phyloP scores from a whole-genome alignment of 2,888 invertebrate genomes.

The Odontocerum albicorne region DNA sequence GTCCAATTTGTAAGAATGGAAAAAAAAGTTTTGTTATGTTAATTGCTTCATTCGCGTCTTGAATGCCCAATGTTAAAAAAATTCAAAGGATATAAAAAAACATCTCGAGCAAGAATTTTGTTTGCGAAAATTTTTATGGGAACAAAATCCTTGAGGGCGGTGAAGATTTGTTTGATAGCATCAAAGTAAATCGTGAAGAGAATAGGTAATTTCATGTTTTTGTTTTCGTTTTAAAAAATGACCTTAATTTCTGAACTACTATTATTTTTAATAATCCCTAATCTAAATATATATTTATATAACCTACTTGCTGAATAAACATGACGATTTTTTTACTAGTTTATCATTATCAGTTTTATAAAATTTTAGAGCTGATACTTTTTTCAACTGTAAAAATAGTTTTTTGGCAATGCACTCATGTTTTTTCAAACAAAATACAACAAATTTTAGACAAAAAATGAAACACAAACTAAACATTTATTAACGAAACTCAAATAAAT shows the following conservation, averaged over 20 bases:
- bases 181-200: constrained; percentile 3
- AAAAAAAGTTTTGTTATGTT: constrained; percentile 1
- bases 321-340: too few species aligned
- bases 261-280: too few species aligned
- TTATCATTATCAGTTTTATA: too few species aligned
- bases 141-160: constrained; percentile 9
- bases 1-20: not conserved
- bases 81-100: not conserved
- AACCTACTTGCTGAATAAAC: too few species aligned
- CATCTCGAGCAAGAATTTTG: not conserved
- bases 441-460: too few species aligned
- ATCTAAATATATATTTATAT: too few species aligned
- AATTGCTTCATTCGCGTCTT: constrained; percentile 1
- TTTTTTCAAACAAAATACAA: too few species aligned
- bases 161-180: constrained; percentile 16
- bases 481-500: too few species aligned
- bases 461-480: too few species aligned
- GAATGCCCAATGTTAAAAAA: constrained; percentile 1
- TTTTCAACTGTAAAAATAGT: too few species aligned
- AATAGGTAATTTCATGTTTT: constrained; percentile 8
- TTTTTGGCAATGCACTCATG: too few species aligned
- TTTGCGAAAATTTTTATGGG: constrained; percentile 8
- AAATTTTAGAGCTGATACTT: too few species aligned
- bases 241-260: not conserved
- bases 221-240: not conserved